Evolutionary conservation across 2,113 vertebrate genomes (phyloP).

Genomic region (Psettodes erumei): DNA sequence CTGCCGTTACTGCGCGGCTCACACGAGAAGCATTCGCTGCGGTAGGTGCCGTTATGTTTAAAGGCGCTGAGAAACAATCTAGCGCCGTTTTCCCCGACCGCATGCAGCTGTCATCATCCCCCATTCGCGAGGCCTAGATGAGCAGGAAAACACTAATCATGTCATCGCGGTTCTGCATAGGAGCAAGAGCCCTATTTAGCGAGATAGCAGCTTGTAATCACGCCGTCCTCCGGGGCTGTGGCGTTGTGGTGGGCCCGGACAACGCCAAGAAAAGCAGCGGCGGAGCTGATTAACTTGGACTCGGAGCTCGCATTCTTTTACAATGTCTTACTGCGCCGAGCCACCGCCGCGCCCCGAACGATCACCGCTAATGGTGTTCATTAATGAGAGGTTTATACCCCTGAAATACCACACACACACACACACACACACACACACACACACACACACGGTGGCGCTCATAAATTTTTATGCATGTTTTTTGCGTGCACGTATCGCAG

Average conservation of each 20-base stretch:
- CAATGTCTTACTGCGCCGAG: conserved; percentile 12
- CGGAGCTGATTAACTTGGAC: conserved; percentile 68
- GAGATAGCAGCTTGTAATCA: conserved; percentile 75
- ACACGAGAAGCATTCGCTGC: conserved; percentile 40
- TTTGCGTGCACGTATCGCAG: conserved; percentile 1
- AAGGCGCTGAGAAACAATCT: conserved; percentile 61
- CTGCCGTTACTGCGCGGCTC: conserved; percentile 10
- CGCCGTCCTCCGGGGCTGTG: conserved; percentile 60
- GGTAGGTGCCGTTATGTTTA: conserved; percentile 58
- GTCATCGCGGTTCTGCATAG: conserved; percentile 64
- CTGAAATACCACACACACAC: conserved; percentile 33
- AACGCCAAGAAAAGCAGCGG: conserved; percentile 63
- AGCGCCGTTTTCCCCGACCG: conserved; percentile 31
- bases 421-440: conserved; percentile 30
- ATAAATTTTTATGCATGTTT: conserved; percentile 18
- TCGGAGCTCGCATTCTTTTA: conserved; percentile 47
- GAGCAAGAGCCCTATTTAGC: conserved; percentile 65
- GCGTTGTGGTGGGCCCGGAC: conserved; percentile 54
- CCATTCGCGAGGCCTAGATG: conserved; percentile 57
- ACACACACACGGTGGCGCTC: not conserved
- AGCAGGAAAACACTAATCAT: conserved; percentile 75
- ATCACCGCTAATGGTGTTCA: conserved; percentile 13
- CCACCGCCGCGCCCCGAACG: conserved; percentile 2
- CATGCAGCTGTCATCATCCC: conserved; percentile 71
- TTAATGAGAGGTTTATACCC: conserved; percentile 53